phyloP scores from a whole-genome alignment of 1,140 invertebrate species.

The silkworm (Bombyx mori) region DNA sequence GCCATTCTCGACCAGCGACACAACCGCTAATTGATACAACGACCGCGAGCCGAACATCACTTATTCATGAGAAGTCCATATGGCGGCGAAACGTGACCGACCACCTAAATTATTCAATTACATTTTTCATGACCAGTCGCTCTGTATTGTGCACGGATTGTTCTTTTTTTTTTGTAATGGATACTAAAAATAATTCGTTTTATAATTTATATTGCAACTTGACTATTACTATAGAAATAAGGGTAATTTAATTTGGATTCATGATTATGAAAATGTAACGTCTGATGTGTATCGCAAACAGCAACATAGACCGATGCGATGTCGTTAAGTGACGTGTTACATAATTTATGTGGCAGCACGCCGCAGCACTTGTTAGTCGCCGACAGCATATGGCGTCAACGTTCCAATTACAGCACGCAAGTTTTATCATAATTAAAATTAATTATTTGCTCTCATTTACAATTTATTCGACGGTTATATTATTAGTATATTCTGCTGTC shows the following conservation, averaged over 20 bases:
- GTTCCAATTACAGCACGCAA: conserved; percentile 34
- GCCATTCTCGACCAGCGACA: conserved; percentile 46
- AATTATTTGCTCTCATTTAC: too few species aligned
- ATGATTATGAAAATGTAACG: too few species aligned
- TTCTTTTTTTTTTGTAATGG: too few species aligned
- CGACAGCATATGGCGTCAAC: conserved; percentile 29
- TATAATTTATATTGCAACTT: too few species aligned
- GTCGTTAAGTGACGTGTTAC: conserved; percentile 53
- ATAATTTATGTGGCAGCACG: conserved; percentile 64
- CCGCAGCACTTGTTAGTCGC: conserved; percentile 37
- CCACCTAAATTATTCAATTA: conserved; percentile 67
- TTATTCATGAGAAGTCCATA: conserved; percentile 70
- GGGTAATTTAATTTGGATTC: too few species aligned
- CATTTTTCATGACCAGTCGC: conserved; percentile 51
- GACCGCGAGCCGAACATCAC: conserved; percentile 58
- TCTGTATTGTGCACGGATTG: conserved; percentile 3
- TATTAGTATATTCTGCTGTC: too few species aligned
- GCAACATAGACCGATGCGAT: conserved; percentile 36
- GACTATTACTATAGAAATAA: too few species aligned
- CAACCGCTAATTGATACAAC: conserved; percentile 69
- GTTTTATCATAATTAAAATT: conserved; percentile 9
- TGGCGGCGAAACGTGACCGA: conserved; percentile 62
- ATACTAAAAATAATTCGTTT: too few species aligned
- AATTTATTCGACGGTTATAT: too few species aligned
- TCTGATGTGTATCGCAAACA: not conserved